phyloP scores from a whole-genome alignment of 2,888 invertebrate genomes.

The Clitarchus hookeri region DNA sequence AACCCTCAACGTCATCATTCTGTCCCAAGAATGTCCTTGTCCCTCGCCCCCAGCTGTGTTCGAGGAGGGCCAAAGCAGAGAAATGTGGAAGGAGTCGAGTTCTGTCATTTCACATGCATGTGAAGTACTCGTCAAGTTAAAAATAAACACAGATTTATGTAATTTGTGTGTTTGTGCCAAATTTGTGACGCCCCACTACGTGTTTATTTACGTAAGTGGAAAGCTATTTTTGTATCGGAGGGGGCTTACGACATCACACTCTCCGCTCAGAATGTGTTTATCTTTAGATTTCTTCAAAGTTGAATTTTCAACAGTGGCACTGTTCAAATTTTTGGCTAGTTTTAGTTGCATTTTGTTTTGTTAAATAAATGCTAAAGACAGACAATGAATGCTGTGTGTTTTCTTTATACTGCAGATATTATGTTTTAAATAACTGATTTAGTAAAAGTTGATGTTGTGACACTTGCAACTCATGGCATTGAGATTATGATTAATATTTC shows the following conservation, averaged over 20 bases:
- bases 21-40: no score
- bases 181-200: not conserved
- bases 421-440: no score
- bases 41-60: no score
- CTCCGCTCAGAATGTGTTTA: not conserved
- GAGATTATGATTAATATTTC: no score
- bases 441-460: no score
- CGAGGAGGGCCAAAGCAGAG: not conserved
- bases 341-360: no score
- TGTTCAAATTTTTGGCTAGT: not conserved
- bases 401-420: no score
- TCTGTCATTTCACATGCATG: not conserved
- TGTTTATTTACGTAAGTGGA: conserved; percentile 6
- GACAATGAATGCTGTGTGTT: no score
- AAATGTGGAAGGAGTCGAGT: not conserved
- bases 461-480: no score
- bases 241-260: conserved; percentile 4
- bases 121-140: conserved; percentile 7
- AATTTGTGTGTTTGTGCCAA: conserved; percentile 14
- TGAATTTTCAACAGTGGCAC: not conserved
- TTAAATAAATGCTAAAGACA: no score
- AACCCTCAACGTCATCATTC: no score
- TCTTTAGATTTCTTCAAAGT: not conserved
- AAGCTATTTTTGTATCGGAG: not conserved
- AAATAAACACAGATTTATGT: not conserved